Base-by-base conservation (phyloP, 2,113 vertebrate species). In the Zeus faber region DNA sequence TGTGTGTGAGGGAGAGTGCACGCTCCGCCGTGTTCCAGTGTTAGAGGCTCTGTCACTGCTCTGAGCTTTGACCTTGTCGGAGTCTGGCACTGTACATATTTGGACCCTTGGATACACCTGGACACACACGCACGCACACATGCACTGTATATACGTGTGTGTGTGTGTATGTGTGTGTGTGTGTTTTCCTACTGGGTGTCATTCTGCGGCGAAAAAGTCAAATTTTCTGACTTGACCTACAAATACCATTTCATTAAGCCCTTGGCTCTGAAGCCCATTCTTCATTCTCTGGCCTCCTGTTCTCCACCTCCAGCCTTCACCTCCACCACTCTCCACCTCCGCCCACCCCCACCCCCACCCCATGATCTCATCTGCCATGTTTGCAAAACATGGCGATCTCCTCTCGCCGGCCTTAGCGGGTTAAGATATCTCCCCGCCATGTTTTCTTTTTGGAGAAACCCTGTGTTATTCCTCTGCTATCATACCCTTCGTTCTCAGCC, bases 261-360 rank as follows among this genome's bases (percentile, higher is more conserved):
- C 72, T 77, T 77, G 82, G 72, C 66, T 80, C 55, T 62, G 82
- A 85, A 84, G 84, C 81, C 77, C 65, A 81, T 81, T 83, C 79
- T 80, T 83, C n/a, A n/a, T n/a, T n/a, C n/a, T n/a, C n/a, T n/a
- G n/a, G n/a, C n/a, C n/a, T n/a, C n/a, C n/a, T n/a, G n/a, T n/a
- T n/a, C n/a, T n/a, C n/a, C n/a, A n/a, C n/a, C n/a, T 86, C 75
- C 77, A 63, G 39, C 74, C 75, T 82, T 81, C n/a, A 85, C 59
- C 3, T 60, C 79, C 71, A 84, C 79, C 72, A 31, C 53, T 62
- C 55, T 56, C 56, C 63, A 51, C 58, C 18, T 14, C 61, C 56
- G 53, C 49, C 60, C 63, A 67, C n/a, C 11, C 58, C 18, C 16
- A 58, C 56, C 51, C 49, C 60, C 63, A 67, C n/a, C 11, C 70